Base-by-base conservation (phyloP, 2,888 invertebrate genomes). In the Chironomus riparius region DNA sequence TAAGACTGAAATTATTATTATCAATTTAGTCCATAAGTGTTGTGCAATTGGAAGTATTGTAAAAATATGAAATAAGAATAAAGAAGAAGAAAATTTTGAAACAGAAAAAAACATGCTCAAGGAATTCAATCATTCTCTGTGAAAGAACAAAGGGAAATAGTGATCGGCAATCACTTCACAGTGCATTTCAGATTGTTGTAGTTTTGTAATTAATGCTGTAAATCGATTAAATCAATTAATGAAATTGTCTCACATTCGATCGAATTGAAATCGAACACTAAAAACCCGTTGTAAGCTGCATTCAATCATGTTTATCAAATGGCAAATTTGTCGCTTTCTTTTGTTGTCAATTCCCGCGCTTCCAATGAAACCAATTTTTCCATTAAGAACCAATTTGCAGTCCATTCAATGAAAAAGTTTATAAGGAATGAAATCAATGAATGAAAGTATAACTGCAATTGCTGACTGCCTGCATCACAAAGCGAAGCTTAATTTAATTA, bases 251-350 rank as follows among this genome's bases (percentile, higher is more conserved):
- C 71, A 24, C 56, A 65, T 65, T 65, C 65, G 22, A 18, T 38
- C 38, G 10, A 38, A 38, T 38, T 38, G 38, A 38, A 38, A 38
- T 38, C 38, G 38, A 13, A 65, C 65, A 65, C 65, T 65, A 13
- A 24, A 38, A 22, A 65, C 65, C 65, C 65, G 65, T 65, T 65
- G 65, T 24, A 22, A 38, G 62, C 72, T n/a, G 24, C 72, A 72
- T 72, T 72, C 72, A 62, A 61, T 72, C 72, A 61, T 61, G 72
- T 72, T 62, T 50, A 18, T 72, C 38, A 72, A 72, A 62, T 62
- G 72, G 62, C 72, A 72, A 72, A 72, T 72, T 72, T 72, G 72
- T 72, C 72, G 72, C 72, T 71, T 71, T 71, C 71, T 50, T 71
- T 71, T 68, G 68, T 38, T 48, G 47, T 21, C 70, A 47, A 47